These are phyloP conservation scores for Alca torda DNA, from an alignment of 2,797 vertebrate species.

Conservation along the genomic window DNA sequence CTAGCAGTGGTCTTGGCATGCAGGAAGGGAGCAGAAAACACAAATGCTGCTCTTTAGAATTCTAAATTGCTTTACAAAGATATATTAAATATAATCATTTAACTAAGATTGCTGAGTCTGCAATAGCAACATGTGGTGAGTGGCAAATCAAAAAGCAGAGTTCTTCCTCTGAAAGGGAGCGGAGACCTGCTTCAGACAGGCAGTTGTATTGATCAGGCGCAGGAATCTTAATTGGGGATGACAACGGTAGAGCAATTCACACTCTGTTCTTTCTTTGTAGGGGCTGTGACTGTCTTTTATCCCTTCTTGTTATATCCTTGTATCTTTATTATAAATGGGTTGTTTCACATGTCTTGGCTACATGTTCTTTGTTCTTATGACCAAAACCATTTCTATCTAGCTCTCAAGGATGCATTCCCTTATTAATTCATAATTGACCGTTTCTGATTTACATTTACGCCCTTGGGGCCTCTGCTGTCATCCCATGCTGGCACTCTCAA, in stretches of 20 bases:
- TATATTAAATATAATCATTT: background rate
- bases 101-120: background rate
- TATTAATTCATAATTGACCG: background rate
- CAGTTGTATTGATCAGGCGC: background rate
- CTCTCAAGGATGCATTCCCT: background rate
- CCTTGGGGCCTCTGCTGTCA: background rate
- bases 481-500: background rate
- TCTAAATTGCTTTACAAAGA: background rate
- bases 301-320: background rate
- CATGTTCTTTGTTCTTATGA: background rate
- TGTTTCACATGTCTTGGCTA: background rate
- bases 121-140: background rate
- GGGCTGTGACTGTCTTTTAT: background rate
- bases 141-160: background rate
- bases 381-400: background rate
- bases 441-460: background rate
- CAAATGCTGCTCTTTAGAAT: background rate
- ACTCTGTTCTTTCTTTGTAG: background rate
- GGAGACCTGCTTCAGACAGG: background rate
- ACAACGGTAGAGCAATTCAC: background rate
- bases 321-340: background rate
- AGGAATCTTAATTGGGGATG: background rate
- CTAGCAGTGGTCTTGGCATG: background rate
- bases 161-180: background rate
- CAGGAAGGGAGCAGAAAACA: background rate